These are phyloP conservation scores for Leptogaster cylindrica DNA, from an alignment of 2,888 invertebrate species.

Conservation along the genomic window DNA sequence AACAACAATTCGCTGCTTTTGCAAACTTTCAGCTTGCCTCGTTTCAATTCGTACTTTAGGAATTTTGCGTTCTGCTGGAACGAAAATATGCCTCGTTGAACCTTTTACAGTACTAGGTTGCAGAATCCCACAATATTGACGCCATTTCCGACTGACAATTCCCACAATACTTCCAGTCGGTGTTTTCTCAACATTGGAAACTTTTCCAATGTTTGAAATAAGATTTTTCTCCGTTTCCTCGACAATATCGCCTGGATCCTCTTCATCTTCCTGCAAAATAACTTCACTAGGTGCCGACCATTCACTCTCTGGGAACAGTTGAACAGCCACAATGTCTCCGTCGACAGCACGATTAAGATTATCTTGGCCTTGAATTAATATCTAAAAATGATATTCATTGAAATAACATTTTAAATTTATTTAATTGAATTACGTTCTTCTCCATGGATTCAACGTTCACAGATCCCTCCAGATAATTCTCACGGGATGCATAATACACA, in stretches of 20 bases:
- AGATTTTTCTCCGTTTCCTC: constrained; percentile 69
- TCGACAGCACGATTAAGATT: constrained; percentile 93
- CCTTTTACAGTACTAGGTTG: constrained; percentile 76
- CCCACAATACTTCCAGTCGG: constrained; percentile 89
- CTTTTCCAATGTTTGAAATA: constrained; percentile 54
- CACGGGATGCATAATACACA: constrained; percentile 82
- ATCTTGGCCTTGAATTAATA: constrained; percentile 83
- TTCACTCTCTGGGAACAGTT: constrained; percentile 83
- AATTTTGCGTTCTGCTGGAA: constrained; percentile 91
- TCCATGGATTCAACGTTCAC: constrained; percentile 82
- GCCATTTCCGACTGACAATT: constrained; percentile 94
- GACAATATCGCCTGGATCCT: constrained; percentile 71
- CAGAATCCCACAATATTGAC: constrained; percentile 96
- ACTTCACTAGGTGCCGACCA: constrained; percentile 93
- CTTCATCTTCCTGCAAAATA: constrained; percentile 76
- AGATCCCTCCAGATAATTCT: constrained; percentile 92
- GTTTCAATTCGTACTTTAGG: constrained; percentile 97
- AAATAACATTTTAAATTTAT: constrained; percentile 41
- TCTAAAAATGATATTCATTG: constrained; percentile 61
- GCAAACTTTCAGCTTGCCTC: constrained; percentile 81
- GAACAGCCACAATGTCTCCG: constrained; percentile 91
- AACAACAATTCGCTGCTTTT: constrained; percentile 88
- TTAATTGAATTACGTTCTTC: constrained; percentile 71
- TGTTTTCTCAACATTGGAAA: constrained; percentile 59
- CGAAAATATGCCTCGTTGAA: constrained; percentile 82